Evolutionary conservation across 2,113 vertebrate species (phyloP), one percentile per base, ranked within the genome.

Genomic region (Thomomys bottae): DNA sequence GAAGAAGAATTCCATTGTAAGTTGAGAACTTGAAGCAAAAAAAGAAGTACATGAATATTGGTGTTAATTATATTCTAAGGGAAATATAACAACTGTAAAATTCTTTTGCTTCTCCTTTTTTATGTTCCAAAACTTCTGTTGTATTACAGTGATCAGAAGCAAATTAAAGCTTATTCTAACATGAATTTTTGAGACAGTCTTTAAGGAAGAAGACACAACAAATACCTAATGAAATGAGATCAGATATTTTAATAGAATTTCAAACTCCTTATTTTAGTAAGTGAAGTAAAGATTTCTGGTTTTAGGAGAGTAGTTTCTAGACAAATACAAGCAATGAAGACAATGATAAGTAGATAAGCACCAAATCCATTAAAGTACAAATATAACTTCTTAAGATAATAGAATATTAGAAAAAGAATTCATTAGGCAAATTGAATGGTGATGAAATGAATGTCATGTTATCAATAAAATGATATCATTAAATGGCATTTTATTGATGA

Each of bases 211-310:
- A 54, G 14, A 36, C 32, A 71, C 12, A 18, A 75, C 10, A 20
- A 36, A 15, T 84, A 42, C 71, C 83, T 63, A 81, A 30, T 21
- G 30, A 73, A n/a, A 2, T 45, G 26, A 5, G 23, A 71, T 10
- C 26, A 42, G 57, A 8, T 49, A 72, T 84, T 17, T 73, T 87
- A 24, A 78, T 66, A 32, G 12, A 8, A 68, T 76, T 80, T 86
- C 20, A 84, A 78, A 89, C 92, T 68, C 28, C 10, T 68, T 87
- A 42, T 45, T 89, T 81, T 72, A 38, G 84, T 42, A 84, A 91
- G 54, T 28, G 5, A 63, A 90, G 78, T 89, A 40, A 40, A 23
- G 23, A 83, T 26, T 84, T 90, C 91, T 81, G 1, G 3, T 15
- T 66, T 84, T 38, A 24, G 59, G 14, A 11, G 0, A 30, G 26